phyloP scores from a whole-genome alignment of 1,140 invertebrate genomes.

The Atta texana region DNA sequence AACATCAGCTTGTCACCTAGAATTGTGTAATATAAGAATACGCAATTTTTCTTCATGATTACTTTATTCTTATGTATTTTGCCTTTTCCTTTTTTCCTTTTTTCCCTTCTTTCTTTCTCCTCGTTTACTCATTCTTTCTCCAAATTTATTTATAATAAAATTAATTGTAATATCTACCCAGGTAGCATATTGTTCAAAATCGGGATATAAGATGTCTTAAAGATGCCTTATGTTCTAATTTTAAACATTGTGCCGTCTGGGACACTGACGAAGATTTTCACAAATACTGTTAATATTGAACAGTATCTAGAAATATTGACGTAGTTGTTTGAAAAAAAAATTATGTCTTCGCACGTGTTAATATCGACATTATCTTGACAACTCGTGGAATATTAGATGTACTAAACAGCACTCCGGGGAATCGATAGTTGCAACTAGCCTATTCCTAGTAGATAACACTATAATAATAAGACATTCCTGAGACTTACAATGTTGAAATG shows the following conservation, averaged over 20 bases:
- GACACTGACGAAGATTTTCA: neutral
- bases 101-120: neutral
- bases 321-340: neutral
- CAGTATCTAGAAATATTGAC: neutral
- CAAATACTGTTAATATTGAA: neutral
- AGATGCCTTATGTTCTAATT: too few species aligned
- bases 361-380: conserved; percentile 31
- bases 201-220: too few species aligned
- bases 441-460: conserved; percentile 9
- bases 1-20: too few species aligned
- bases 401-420: neutral
- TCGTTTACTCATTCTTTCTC: neutral
- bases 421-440: conserved; percentile 26
- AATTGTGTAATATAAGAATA: neutral
- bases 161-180: neutral
- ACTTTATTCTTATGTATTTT: neutral
- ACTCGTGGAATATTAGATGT: conserved; percentile 46
- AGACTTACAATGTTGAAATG: conserved; percentile 92
- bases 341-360: neutral
- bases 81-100: neutral
- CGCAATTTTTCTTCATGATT: neutral
- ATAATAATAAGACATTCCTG: conserved; percentile 36
- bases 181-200: too few species aligned
- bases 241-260: too few species aligned
- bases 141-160: neutral